phyloP scores from a whole-genome alignment of 2,888 invertebrate genomes.

The Choristoneura rosaceana region DNA sequence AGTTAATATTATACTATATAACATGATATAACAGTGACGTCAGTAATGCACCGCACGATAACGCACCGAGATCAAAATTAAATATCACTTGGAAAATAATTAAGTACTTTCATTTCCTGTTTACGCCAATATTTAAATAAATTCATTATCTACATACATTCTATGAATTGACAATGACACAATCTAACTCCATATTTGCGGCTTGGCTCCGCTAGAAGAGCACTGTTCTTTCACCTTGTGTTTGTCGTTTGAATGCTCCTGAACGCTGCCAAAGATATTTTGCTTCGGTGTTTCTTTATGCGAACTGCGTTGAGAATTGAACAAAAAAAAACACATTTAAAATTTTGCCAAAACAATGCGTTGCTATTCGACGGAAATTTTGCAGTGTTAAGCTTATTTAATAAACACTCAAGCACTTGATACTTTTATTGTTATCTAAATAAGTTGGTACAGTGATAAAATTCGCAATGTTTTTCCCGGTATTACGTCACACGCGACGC shows the following conservation, averaged over 20 bases:
- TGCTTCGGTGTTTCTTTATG: conserved; percentile 61
- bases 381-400: conserved; percentile 1
- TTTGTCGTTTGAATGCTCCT: conserved; percentile 46
- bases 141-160: conserved; percentile 27
- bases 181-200: conserved; percentile 67
- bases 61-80: background rate
- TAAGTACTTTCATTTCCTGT: conserved; percentile 18
- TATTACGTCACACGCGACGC: conserved; percentile 14
- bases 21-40: conserved; percentile 10
- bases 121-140: conserved; percentile 39
- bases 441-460: background rate
- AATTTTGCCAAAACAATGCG: background rate
- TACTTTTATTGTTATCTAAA: background rate
- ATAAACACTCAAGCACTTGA: background rate
- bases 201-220: conserved; percentile 64
- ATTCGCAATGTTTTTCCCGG: conserved; percentile 19
- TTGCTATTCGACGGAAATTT: background rate
- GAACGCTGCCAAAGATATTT: conserved; percentile 60
- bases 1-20: background rate
- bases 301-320: conserved; percentile 60
- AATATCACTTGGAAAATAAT: background rate
- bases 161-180: conserved; percentile 34
- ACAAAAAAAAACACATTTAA: conserved; percentile 18
- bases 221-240: conserved; percentile 61
- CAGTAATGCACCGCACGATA: background rate